These are phyloP conservation scores for Prorops nasuta DNA, from an alignment of 1,140 invertebrate genomes.

Conservation along the genomic window DNA sequence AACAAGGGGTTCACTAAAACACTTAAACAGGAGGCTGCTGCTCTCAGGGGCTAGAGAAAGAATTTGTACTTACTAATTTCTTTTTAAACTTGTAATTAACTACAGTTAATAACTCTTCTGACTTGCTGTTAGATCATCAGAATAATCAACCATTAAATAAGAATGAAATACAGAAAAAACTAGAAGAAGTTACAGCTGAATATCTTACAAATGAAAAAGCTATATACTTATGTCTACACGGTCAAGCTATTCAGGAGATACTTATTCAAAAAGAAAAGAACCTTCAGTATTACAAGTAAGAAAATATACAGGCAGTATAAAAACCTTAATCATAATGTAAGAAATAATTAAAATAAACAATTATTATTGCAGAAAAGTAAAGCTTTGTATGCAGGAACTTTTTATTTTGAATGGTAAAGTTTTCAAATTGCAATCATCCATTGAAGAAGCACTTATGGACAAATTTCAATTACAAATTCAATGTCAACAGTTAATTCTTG, in stretches of 20 bases:
- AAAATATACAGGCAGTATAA: neutral
- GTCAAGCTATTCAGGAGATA: conserved; percentile 23
- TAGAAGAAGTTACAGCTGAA: conserved; percentile 23
- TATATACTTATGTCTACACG: conserved; percentile 25
- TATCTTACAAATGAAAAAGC: conserved; percentile 19
- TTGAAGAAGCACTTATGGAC: conserved; percentile 11
- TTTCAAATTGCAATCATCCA: conserved; percentile 15
- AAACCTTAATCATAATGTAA: conserved; percentile 4
- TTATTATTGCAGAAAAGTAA: conserved; percentile 24
- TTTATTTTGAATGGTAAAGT: conserved; percentile 26
- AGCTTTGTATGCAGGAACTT: conserved; percentile 22
- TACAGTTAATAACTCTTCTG: neutral
- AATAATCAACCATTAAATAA: neutral
- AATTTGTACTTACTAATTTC: conserved; percentile 16
- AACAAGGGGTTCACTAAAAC: conserved; percentile 16
- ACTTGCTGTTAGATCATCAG: neutral
- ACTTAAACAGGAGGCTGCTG: conserved; percentile 27
- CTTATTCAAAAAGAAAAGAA: conserved; percentile 16
- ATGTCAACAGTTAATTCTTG: conserved; percentile 19
- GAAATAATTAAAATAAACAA: neutral
- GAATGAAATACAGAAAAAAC: conserved; percentile 2
- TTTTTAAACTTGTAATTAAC: neutral
- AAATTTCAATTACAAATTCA: conserved; percentile 29
- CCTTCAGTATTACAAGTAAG: conserved; percentile 22
- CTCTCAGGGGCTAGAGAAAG: conserved; percentile 20